These are phyloP conservation scores for Nyctibius bracteatus DNA, from an alignment of 2,113 vertebrate species.

Conservation along the genomic window DNA sequence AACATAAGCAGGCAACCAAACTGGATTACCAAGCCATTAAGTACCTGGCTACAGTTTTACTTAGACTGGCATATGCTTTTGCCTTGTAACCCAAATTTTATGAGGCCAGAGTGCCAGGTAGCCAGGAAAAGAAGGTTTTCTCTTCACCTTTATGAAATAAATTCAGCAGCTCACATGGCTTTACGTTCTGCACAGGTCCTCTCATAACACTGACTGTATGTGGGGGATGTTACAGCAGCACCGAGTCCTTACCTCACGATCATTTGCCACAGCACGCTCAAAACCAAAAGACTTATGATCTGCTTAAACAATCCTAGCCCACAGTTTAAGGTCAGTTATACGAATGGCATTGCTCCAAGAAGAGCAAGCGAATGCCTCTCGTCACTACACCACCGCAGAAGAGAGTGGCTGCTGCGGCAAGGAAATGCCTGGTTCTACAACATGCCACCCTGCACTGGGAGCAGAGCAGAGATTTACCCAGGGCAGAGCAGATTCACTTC, in stretches of 20 bases:
- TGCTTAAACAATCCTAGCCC: not conserved
- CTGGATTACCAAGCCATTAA: not conserved
- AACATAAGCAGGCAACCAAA: not conserved
- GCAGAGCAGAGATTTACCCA: not conserved
- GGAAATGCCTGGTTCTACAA: too few relatives aligned
- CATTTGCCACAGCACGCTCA: not conserved
- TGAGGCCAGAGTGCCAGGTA: not conserved
- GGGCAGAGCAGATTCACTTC: not conserved
- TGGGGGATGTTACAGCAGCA: not conserved
- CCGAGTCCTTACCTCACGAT: rapidly evolving
- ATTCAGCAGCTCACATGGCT: not conserved
- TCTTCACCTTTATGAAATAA: not conserved
- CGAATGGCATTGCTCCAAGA: rapidly evolving
- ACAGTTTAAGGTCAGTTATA: not conserved
- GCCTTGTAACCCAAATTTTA: not conserved
- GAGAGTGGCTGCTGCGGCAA: too few relatives aligned
- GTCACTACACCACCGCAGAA: not conserved
- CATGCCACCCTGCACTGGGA: not conserved
- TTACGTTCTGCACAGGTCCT: rapidly evolving
- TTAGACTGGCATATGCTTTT: not conserved
- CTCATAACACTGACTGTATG: not conserved
- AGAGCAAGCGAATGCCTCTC: not conserved
- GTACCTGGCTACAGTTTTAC: not conserved
- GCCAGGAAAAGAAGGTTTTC: not conserved
- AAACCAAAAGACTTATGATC: not conserved